Evolutionary conservation across 2,113 vertebrate genomes (phyloP).

Genomic region (Cephalopholis sonnerati): DNA sequence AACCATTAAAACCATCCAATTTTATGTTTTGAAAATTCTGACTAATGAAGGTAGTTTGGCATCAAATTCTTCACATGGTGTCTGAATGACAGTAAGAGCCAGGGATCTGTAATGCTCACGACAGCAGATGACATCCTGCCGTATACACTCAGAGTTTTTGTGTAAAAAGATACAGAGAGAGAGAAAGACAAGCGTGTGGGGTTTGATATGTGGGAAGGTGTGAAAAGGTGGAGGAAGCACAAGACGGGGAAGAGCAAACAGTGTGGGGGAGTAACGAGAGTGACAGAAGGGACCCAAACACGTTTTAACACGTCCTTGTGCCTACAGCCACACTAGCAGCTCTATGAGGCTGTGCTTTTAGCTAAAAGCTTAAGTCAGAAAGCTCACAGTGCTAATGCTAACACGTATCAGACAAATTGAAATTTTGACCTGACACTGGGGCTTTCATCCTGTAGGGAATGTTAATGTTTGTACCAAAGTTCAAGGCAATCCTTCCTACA

Average conservation of each 20-base stretch:
- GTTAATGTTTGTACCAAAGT: background rate
- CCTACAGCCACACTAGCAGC: too few relatives aligned
- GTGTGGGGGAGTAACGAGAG: background rate
- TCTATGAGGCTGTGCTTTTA: background rate
- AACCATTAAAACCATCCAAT: background rate
- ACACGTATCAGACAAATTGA: background rate
- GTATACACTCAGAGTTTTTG: background rate
- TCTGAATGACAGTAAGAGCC: background rate
- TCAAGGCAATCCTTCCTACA: too few relatives aligned
- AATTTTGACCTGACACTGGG: background rate
- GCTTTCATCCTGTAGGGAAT: too few relatives aligned
- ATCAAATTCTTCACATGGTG: background rate
- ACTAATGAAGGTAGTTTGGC: background rate
- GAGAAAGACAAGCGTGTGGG: background rate
- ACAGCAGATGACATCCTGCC: background rate
- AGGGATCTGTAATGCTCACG: background rate
- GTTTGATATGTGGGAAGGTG: background rate
- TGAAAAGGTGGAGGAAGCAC: background rate
- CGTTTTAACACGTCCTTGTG: too few relatives aligned
- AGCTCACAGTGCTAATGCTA: background rate
- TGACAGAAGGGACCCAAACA: background rate
- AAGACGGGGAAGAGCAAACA: background rate
- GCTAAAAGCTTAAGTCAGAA: background rate
- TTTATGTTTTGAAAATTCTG: background rate
- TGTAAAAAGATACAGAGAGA: background rate